Evolutionary conservation across 2,888 invertebrate species (phyloP), one percentile per base, ranked within the genome.

Genomic region (Chromoteleia sp.): DNA sequence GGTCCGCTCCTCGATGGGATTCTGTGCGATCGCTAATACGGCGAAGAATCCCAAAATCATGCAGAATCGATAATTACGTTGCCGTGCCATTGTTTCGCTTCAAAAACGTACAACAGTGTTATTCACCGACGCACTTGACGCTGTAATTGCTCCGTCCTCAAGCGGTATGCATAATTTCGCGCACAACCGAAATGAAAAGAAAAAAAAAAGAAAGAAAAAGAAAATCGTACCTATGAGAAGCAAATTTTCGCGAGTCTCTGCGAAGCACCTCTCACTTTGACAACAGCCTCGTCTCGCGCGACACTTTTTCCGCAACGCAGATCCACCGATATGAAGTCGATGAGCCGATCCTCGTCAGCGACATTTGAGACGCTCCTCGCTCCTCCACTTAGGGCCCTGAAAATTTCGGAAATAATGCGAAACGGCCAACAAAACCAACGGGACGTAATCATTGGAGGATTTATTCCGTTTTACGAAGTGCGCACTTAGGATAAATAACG

Each of bases 1-100:
- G 68, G 92, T 90, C 85, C 93, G 92, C 82, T 93, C 93, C 81
- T 91, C 91, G 70, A 90, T 82, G 75, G 89, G 86, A 81, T 88
- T 87, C 82, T 89, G 86, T 14, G 88, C 87, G 39, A 87, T 78
- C 67, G 85, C 84, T 43, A 85, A 84, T 36, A 86, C 83, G 79
- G 86, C 86, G 76, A 89, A 82, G 83, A 86, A 85, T 75, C 85
- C 87, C 48, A 89, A 84, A 84, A 87, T 85, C 85, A 89, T 83
- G 86, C 89, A 84, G 83, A 89, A 85, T 87, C 89, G 87, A 73
- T 84, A 86, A 85, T 85, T 85, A 83, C 87, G 87, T 74, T 85
- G 87, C 86, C 87, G 85, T 77, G 89, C 89, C 91, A 91, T 91
- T 86, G 87, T 91, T 84, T 83, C 83, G 77, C 86, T 85, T 85